Evolutionary conservation across 1,140 invertebrate species (phyloP).

Genomic region (Microplitis mediator): DNA sequence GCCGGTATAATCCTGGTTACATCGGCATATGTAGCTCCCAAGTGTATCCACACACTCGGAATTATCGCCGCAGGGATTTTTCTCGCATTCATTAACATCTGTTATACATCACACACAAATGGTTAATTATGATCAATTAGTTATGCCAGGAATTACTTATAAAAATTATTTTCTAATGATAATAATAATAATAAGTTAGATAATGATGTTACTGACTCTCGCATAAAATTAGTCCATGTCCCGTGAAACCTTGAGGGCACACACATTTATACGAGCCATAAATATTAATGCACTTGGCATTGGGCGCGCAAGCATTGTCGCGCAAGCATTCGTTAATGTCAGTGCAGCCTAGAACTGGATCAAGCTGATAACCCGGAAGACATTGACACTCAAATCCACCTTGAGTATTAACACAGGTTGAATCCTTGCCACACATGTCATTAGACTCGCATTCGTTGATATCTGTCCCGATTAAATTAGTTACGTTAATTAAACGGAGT

Average conservation of each 20-base stretch:
- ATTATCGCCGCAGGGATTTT: slow-evolving; percentile 83
- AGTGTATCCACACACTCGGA: slow-evolving; percentile 85
- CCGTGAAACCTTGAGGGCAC: slow-evolving; percentile 76
- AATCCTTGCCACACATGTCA: slow-evolving; percentile 62
- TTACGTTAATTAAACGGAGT: not conserved
- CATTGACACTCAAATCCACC: slow-evolving; percentile 66
- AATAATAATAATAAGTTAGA: slow-evolving; percentile 1
- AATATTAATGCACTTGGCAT: slow-evolving; percentile 76
- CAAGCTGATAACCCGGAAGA: slow-evolving; percentile 57
- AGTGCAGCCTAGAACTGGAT: slow-evolving; percentile 54
- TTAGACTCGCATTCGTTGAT: slow-evolving; percentile 67
- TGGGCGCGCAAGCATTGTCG: slow-evolving; percentile 70
- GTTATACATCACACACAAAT: slow-evolving; percentile 53
- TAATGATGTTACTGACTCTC: slow-evolving; percentile 74
- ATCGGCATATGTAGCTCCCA: slow-evolving; percentile 84
- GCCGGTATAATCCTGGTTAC: slow-evolving; percentile 82
- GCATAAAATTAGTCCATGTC: slow-evolving; percentile 71
- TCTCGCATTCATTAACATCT: slow-evolving; percentile 90
- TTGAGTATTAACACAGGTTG: slow-evolving; percentile 64
- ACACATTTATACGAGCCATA: slow-evolving; percentile 76
- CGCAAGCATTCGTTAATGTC: slow-evolving; percentile 65
- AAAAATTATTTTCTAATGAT: slow-evolving; percentile 13
- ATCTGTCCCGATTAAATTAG: slow-evolving; percentile 53
- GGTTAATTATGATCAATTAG: slow-evolving; percentile 35
- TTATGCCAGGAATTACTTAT: slow-evolving; percentile 24